Evolutionary conservation across 2,888 invertebrate species (phyloP).

Genomic region (Morpho helenor): DNA sequence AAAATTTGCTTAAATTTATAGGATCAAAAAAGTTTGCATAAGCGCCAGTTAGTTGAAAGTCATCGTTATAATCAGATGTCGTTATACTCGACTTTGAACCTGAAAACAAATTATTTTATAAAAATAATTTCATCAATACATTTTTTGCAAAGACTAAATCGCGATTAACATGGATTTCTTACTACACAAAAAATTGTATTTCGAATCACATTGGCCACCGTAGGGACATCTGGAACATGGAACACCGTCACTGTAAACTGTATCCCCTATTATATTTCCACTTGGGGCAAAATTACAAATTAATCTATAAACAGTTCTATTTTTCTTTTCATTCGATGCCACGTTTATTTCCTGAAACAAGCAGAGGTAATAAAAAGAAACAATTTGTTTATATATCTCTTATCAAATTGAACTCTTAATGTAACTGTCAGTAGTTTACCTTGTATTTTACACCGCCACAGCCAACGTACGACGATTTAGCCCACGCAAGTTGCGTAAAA

Average conservation of each 20-base stretch:
- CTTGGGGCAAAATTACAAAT: slow-evolving; percentile 66
- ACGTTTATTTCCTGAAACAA: slow-evolving; percentile 39
- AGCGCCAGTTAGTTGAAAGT: background rate
- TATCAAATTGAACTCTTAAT: background rate
- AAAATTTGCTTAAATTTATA: background rate
- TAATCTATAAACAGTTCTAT: slow-evolving; percentile 51
- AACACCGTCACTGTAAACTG: slow-evolving; percentile 50
- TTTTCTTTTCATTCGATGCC: slow-evolving; percentile 30
- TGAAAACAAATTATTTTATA: background rate
- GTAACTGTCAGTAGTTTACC: slow-evolving; percentile 36
- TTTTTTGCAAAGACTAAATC: too few relatives aligned
- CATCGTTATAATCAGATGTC: background rate
- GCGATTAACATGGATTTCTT: slow-evolving; percentile 23
- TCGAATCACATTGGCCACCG: slow-evolving; percentile 40
- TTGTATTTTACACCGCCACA: slow-evolving; percentile 64
- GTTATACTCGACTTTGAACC: background rate
- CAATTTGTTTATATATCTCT: background rate
- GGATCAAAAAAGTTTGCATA: background rate
- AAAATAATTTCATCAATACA: too few relatives aligned
- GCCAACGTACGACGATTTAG: slow-evolving; percentile 52
- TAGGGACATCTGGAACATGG: slow-evolving; percentile 54
- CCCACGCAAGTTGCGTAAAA: slow-evolving; percentile 68
- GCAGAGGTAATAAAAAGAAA: background rate
- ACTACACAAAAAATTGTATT: slow-evolving; percentile 51
- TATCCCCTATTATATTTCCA: slow-evolving; percentile 46